phyloP scores from a whole-genome alignment of 2,113 vertebrate species.

The Thryonomys swinderianus region DNA sequence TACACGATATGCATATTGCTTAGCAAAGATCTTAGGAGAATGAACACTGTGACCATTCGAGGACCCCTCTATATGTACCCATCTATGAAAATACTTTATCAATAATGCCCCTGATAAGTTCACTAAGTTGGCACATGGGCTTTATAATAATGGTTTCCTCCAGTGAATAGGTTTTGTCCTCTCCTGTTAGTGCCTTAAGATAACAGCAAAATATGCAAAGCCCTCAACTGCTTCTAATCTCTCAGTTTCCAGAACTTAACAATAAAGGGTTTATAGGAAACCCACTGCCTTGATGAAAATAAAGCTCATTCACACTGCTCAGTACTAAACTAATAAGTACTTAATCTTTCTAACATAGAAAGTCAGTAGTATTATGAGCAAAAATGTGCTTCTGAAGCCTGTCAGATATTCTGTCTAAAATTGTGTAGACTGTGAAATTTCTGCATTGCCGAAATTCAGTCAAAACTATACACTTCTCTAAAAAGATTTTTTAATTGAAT shows the following conservation, averaged over 20 bases:
- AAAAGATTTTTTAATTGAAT: background rate
- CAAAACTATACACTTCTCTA: background rate
- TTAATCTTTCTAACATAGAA: conserved; percentile 67
- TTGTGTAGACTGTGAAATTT: background rate
- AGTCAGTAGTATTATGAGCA: background rate
- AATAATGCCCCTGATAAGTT: conserved; percentile 6
- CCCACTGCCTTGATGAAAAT: conserved; percentile 44
- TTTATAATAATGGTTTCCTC: conserved; percentile 29
- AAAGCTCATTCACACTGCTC: conserved; percentile 56
- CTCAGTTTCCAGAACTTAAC: conserved; percentile 53
- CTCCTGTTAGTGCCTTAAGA: conserved; percentile 14
- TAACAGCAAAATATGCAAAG: conserved; percentile 37
- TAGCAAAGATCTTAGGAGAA: background rate
- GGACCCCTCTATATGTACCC: background rate
- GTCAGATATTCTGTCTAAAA: conserved; percentile 15
- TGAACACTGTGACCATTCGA: background rate
- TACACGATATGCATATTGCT: background rate
- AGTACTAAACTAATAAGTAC: conserved; percentile 48
- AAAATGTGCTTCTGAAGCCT: background rate
- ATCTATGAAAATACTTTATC: conserved; percentile 14
- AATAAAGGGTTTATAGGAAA: conserved; percentile 62
- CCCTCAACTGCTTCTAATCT: conserved; percentile 49
- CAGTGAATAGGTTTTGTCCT: conserved; percentile 13
- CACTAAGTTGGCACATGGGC: background rate
- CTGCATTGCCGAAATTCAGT: conserved; percentile 4